These are phyloP conservation scores for Sarcophaga variegata DNA, from an alignment of 2,888 invertebrate genomes.

Conservation along the genomic window DNA sequence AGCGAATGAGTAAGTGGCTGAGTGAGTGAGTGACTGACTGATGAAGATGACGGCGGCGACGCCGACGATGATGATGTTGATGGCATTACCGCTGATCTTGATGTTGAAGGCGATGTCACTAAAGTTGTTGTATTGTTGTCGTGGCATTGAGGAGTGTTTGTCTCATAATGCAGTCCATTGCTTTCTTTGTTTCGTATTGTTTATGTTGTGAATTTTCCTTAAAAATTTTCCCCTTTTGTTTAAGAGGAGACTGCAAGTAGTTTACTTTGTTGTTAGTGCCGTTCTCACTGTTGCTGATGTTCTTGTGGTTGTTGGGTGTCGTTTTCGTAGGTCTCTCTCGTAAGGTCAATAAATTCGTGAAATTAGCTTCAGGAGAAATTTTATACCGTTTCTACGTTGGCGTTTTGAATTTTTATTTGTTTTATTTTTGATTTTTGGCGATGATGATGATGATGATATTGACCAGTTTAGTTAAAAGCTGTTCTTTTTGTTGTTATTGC, in stretches of 20 bases:
- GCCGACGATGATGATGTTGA: neutral
- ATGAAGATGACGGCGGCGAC: neutral
- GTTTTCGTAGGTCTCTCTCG: neutral
- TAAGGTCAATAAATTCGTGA: slow-evolving; percentile 31
- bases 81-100: slow-evolving; percentile 33
- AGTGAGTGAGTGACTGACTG: slow-evolving; percentile 1
- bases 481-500: neutral
- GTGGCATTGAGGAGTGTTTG: neutral
- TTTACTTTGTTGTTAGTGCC: neutral
- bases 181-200: slow-evolving; percentile 15
- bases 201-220: neutral
- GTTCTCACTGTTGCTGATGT: neutral
- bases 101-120: slow-evolving; percentile 9
- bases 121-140: neutral
- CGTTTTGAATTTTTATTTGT: neutral
- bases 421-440: neutral
- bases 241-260: too few species aligned
- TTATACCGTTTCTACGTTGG: neutral
- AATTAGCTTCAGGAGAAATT: slow-evolving; percentile 41
- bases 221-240: too few species aligned
- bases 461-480: slow-evolving; percentile 23
- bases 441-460: slow-evolving; percentile 1
- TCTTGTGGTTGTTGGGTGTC: neutral
- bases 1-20: slow-evolving; percentile 16
- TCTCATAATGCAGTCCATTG: neutral